Base-by-base conservation (phyloP, 2,113 vertebrate genomes). In the Elephantulus edwardii region DNA sequence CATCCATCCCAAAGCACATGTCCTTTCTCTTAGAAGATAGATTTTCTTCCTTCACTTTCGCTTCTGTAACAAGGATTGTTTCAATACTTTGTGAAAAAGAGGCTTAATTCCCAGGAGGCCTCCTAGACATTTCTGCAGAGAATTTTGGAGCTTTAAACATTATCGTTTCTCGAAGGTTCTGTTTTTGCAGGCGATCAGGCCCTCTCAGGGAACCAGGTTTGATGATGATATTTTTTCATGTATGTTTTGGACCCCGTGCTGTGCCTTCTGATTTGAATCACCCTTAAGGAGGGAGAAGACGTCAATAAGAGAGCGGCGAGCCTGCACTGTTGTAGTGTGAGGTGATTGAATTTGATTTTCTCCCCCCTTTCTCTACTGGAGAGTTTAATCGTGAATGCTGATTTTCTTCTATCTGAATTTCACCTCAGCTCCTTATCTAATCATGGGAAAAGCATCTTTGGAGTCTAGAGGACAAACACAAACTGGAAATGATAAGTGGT, bases 181-280 rank as follows among this genome's bases (percentile, higher is more conserved):
- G 0, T 62, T 33, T n/a, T 58, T 89, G 58, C 40, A 35, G 26
- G 85, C 4, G 19, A 14, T 56, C 28, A 62, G 26, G 24, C 35
- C 42, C 19, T 93, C 74, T 87, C 19, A 40, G 60, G 79, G 46
- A 92, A 74, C 7, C 8, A 77, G 35, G 13, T 82, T 81, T 93
- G 81, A 84, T 94, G 58, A 66, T 93, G 81, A 79, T 83, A n/a
- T 74, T 68, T 33, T 68, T 93, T 94, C 70, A 9, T 62, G 75
- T 71, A 38, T 86, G 48, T 20, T 74, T 81, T n/a, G 93, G 42
- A 78, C 16, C 92, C 35, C 16, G 42, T 87, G 44, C 46, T 16
- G 1, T 35, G 60, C 35, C 68, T 60, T 62, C 50, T 84, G 64
- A 72, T 91, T 87, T 76, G 68, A 82, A 84, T 85, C 26, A 75